Base-by-base conservation (phyloP, 2,113 vertebrate genomes). In the Prochilodus magdalenae region DNA sequence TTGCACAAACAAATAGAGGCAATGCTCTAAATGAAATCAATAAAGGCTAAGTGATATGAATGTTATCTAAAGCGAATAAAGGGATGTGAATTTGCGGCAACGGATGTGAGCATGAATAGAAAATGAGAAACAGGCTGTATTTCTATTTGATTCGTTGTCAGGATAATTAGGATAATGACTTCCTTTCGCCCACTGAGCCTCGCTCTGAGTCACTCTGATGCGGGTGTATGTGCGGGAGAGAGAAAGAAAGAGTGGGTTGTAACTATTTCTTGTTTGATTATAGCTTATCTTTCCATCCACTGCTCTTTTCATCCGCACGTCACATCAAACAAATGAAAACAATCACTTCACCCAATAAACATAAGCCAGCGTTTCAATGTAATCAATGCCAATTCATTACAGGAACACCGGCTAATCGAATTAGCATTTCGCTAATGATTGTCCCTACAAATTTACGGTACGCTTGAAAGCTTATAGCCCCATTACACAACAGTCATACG, bases 81-180 rank as follows among this genome's bases (percentile, higher is more conserved):
- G 26, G 18, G 36, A 74, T 7, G n/a, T 77, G 81, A 72, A 77
- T 80, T 74, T 66, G 65, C 66, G 26, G 59, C 62, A 26, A 36
- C 36, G n/a, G 29, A 47, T 15, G 51, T 72, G 59, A 53, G 33
- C 75, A 11, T 77, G 27, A 77, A 60, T n/a, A 49, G 30, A 49
- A 15, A 81, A 77, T 40, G 27, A 53, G 20, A 77, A 74, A 63
- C 27, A 16, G 44, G 57, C 63, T 77, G 24, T 70, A 13, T 66
- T 66, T 78, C 53, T 82, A 57, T 74, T 51, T 78, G 79, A 82
- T 71, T 69, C 24, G 67, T 36, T 27, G 67, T 81, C 79, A 59
- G 27, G 67, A 81, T 81, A 85, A 85, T 85, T 81, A 81, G 55
- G 62, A 73, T 73, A 73, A 59, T 44, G 65, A 83, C 82, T 74